These are phyloP conservation scores for Sebastiscus tertius DNA, from an alignment of 2,797 vertebrate genomes.

Conservation along the genomic window DNA sequence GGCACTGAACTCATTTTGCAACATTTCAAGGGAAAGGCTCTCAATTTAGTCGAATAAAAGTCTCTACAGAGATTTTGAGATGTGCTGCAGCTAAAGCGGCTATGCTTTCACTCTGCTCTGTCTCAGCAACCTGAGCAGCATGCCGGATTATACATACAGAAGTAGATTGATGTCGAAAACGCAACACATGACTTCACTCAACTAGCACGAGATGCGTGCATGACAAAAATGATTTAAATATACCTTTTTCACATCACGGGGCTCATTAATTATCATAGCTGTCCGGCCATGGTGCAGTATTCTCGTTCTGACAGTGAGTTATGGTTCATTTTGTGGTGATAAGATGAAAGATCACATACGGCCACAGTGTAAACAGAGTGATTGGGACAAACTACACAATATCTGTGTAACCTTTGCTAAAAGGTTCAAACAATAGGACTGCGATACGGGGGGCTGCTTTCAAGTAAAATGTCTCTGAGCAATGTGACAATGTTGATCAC, in stretches of 20 bases:
- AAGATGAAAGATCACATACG: slow-evolving; percentile 30
- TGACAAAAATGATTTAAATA: slow-evolving; percentile 20
- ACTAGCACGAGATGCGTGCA: not conserved
- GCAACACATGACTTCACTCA: not conserved
- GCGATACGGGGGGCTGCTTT: slow-evolving; percentile 35
- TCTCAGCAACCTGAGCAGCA: not conserved
- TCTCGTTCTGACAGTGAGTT: slow-evolving; percentile 37
- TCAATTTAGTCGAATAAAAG: slow-evolving; percentile 42
- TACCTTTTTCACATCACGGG: not conserved
- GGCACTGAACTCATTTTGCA: slow-evolving; percentile 17
- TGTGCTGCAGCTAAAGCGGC: slow-evolving; percentile 1
- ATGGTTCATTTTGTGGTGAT: slow-evolving; percentile 22
- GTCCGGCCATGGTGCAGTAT: not conserved
- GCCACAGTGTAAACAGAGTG: slow-evolving; percentile 20
- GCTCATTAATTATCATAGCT: slow-evolving; percentile 12
- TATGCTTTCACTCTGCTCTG: not conserved
- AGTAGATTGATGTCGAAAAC: not conserved
- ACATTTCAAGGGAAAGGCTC: slow-evolving; percentile 19
- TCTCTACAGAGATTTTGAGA: slow-evolving; percentile 19
- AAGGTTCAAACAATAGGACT: slow-evolving; percentile 30
- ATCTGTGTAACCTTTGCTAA: slow-evolving; percentile 23
- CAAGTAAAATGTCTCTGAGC: slow-evolving; percentile 39
- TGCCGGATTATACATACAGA: not conserved
- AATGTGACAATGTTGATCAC: slow-evolving; percentile 52
- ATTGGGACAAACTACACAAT: slow-evolving; percentile 27